Conservation (phyloP, 2,113 vertebrate genomes). For the Myodes glareolus region DNA sequence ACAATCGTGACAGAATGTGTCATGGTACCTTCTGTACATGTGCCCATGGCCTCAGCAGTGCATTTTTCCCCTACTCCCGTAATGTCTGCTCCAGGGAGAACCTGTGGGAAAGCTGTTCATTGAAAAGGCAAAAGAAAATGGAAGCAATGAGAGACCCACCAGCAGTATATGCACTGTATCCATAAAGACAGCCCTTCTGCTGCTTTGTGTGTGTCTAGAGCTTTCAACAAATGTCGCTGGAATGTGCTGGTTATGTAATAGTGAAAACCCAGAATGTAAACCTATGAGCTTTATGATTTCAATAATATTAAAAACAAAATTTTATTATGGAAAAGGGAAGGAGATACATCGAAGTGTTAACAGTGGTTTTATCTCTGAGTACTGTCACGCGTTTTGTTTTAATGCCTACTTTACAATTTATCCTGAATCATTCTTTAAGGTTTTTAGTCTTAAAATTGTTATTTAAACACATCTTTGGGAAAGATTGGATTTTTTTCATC, state of each 20-base stretch:
- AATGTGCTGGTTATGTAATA: constrained; percentile 10
- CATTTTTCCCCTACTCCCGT: neutral
- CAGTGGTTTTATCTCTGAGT: neutral
- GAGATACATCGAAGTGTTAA: neutral
- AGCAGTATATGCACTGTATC: neutral
- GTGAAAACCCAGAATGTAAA: neutral
- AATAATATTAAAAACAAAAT: constrained; percentile 39
- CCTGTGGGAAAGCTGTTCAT: constrained; percentile 29
- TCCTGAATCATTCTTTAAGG: neutral
- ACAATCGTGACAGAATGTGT: neutral
- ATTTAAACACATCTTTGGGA: neutral
- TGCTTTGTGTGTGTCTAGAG: neutral
- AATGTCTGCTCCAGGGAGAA: constrained; percentile 38
- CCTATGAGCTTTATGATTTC: neutral
- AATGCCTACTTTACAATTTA: neutral
- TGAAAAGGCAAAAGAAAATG: neutral
- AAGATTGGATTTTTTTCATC: neutral
- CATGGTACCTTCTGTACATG: neutral
- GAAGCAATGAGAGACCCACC: neutral
- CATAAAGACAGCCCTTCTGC: neutral
- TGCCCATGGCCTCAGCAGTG: neutral
- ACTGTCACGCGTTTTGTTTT: neutral
- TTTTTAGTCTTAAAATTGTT: constrained; percentile 22
- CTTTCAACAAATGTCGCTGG: neutral
- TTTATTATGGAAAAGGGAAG: neutral